These are phyloP conservation scores for Pipistrellus pipistrellus DNA, from an alignment of 2,797 vertebrate species.

Conservation along the genomic window DNA sequence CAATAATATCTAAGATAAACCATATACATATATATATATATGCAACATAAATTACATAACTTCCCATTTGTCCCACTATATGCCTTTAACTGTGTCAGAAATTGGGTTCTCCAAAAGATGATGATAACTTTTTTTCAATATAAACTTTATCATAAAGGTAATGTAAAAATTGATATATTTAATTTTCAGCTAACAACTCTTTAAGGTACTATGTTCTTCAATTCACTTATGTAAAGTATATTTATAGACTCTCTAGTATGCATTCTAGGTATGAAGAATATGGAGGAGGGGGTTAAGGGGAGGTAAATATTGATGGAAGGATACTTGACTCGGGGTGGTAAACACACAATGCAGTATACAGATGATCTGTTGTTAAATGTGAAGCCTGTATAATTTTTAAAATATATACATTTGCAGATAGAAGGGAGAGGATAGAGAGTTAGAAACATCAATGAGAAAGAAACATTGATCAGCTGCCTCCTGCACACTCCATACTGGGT, in stretches of 20 bases:
- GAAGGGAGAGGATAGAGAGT: too few relatives aligned
- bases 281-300: not conserved
- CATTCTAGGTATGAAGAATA: not conserved
- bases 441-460: too few relatives aligned
- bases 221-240: not conserved
- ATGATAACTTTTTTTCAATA: not conserved
- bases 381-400: not conserved
- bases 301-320: not conserved
- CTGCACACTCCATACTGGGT: too few relatives aligned
- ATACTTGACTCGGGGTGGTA: not conserved
- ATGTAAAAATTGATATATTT: not conserved
- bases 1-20: not conserved
- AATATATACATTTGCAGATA: too few relatives aligned
- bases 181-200: not conserved
- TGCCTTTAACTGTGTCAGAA: not conserved
- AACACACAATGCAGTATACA: not conserved
- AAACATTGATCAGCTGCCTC: too few relatives aligned
- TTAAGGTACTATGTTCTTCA: not conserved
- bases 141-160: slow-evolving; percentile 5
- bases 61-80: not conserved
- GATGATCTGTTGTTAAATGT: not conserved
- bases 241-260: not conserved
- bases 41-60: not conserved
- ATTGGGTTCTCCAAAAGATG: not conserved
- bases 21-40: not conserved